Evolutionary conservation across 1,140 invertebrate species (phyloP).

Genomic region (Protaetia brevitarsis): DNA sequence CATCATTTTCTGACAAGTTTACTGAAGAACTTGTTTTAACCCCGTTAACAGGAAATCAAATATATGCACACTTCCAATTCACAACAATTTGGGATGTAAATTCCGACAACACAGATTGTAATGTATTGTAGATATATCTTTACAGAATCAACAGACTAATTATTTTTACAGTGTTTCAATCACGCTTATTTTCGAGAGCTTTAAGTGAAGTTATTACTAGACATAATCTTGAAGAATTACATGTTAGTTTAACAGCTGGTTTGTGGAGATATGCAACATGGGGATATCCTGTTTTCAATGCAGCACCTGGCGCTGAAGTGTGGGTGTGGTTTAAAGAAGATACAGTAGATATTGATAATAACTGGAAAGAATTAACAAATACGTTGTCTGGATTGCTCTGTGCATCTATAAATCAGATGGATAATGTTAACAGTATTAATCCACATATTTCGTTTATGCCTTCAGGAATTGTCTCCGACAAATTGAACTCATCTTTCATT

Average conservation of each 20-base stretch:
- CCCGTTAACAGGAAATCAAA: slow-evolving; percentile 70
- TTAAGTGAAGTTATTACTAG: slow-evolving; percentile 85
- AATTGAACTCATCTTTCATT: slow-evolving; percentile 56
- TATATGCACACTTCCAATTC: slow-evolving; percentile 86
- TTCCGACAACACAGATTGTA: slow-evolving; percentile 54
- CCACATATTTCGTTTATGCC: slow-evolving; percentile 83
- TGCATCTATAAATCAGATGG: slow-evolving; percentile 94
- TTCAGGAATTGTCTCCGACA: slow-evolving; percentile 58
- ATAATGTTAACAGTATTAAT: slow-evolving; percentile 79
- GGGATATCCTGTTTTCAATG: slow-evolving; percentile 86
- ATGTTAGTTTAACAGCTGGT: slow-evolving; percentile 88
- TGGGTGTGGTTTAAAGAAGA: slow-evolving; percentile 82
- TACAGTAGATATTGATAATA: slow-evolving; percentile 63
- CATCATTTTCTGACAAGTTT: slow-evolving; percentile 49
- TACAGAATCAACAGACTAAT: background rate
- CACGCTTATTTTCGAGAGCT: slow-evolving; percentile 83
- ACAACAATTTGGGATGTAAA: slow-evolving; percentile 69
- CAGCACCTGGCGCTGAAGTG: slow-evolving; percentile 88
- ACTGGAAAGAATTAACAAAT: slow-evolving; percentile 86
- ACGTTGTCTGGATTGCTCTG: slow-evolving; percentile 91
- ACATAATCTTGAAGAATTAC: slow-evolving; percentile 84
- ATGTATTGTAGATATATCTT: slow-evolving; percentile 23
- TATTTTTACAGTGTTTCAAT: slow-evolving; percentile 66
- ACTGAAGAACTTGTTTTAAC: slow-evolving; percentile 79
- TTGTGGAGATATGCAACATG: slow-evolving; percentile 89